Evolutionary conservation across 1,140 invertebrate genomes (phyloP), one percentile per base, ranked within the genome.

Genomic region (Caenorhabditis brenneri): DNA sequence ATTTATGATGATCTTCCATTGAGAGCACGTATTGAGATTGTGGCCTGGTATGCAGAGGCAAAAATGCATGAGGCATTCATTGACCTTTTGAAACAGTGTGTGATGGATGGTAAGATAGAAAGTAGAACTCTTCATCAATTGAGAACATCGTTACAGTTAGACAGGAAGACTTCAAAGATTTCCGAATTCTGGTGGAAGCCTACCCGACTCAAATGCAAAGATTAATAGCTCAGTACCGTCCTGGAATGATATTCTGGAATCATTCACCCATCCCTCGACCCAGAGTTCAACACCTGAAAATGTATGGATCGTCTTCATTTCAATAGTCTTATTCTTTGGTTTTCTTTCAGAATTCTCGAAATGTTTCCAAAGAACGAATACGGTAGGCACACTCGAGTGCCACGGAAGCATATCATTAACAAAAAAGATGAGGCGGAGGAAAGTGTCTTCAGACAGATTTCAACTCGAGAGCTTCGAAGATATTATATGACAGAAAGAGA

Each of bases 301-400:
- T 74, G 65, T 74, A 15, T 22, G 65, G 16, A 27, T 36, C 46
- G 33, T 74, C 19, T 74, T 12, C 1, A 42, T n/a, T 12, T 16
- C 7, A 0, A 42, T 19, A 42, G 24, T 2, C 1, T 36, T 15
- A 36, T 19, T 36, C 16, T 36, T 36, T 12, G 33, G n/a, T 12
- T n/a, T n/a, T n/a, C n/a, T 39, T 65, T 65, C 36, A 74, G 65
- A 42, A 74, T 74, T 3, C 22, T 46, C 2, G 65, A 74, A 24
- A 74, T 74, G 65, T 74, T 29, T n/a, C 65, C 65, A 10, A 74
- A 74, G n/a, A 74, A 74, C 36, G 65, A 74, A 9, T 42, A 19
- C 22, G 65, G 33, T 1, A 16, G 65, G 10, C 33, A 22, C 3
- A n/a, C 65, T 0, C 36, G 65, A 1, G 1, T 74, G 22, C 65